Evolutionary conservation across 2,888 invertebrate genomes (phyloP), one percentile per base, ranked within the genome.

Genomic region (Parnassius mnemosyne): DNA sequence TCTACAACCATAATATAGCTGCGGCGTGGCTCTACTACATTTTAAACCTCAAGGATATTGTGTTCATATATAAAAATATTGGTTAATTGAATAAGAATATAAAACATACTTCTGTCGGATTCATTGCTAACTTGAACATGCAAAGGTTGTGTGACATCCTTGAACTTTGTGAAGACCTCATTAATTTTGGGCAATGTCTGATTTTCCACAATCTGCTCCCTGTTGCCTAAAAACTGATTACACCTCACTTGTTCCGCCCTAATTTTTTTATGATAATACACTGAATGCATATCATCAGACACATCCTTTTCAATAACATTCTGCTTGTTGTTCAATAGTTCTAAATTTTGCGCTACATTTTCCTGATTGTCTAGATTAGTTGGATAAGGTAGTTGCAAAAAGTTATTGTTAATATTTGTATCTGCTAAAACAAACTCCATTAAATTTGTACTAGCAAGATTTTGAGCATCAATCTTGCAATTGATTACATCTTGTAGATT

Each of bases 191-290:
- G 88, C 60, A 87, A 63, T 3, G 10, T 44, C 9, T 71, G 67
- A 11, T 58, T 62, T 20, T 66, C 61, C 16, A 54, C 54, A 41
- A 34, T 7, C n/a, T 57, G 56, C 50, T 51, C 20, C 60, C 57
- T 57, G 50, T 51, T 62, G 13, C 12, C 11, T 46, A 7, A 7
- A 50, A 54, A 9, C n/a, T 66, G 56, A 20, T 72, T 70, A 43
- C 64, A 69, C 50, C 74, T 68, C 0, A 80, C 69, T 63, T 80
- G 75, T 44, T 84, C 81, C 0, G 75, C 71, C 3, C 79, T 70
- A 1, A 81, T 80, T 61, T 82, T 81, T 66, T 85, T 84, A 52
- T 84, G 83, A 63, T 78, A 81, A 57, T 83, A 82, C 9, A 74
- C 73, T 0, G 75, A 67, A 10, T 67, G 71, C 3, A 51, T 20